Percentiles rank a stretch among this genome's conserved stretches.
These are phyloP conservation scores for Argyrosomus regius DNA, from an alignment of 2,797 vertebrate species.

Conservation along the genomic window DNA sequence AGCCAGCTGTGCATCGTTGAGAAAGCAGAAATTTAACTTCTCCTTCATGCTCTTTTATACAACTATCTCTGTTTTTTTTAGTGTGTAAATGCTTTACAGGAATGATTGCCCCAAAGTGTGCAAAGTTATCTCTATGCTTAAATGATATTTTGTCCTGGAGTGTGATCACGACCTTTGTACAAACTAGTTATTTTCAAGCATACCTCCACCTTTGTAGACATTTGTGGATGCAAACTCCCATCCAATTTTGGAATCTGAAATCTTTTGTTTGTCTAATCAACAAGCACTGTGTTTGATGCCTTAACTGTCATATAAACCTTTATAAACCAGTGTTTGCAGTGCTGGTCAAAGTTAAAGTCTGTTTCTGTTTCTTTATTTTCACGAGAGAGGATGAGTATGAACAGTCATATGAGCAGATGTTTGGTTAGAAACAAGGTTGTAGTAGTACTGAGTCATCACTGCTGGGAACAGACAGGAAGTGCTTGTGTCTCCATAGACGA, in stretches of 20 bases:
- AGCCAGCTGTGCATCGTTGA: too few relatives aligned
- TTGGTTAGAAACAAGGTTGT: constrained; percentile 12
- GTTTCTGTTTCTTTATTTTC: constrained; percentile 7
- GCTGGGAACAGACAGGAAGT: constrained; percentile 55
- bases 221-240: background rate
- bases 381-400: background rate
- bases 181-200: background rate
- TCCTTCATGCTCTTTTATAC: background rate
- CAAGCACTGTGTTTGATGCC: too few relatives aligned
- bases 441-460: constrained; percentile 48
- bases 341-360: background rate
- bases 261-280: background rate
- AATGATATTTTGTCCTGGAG: too few relatives aligned
- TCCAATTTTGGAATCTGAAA: background rate
- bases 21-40: background rate
- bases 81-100: background rate
- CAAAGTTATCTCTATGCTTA: too few relatives aligned
- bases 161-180: too few relatives aligned
- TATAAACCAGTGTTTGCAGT: background rate
- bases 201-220: background rate
- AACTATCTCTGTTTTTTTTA: background rate
- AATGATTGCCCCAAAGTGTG: background rate
- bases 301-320: background rate
- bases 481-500: constrained; percentile 15
- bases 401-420: constrained; percentile 15